Evolutionary conservation across 2,888 invertebrate genomes (phyloP).

Genomic region (Leptinotarsa juncta): DNA sequence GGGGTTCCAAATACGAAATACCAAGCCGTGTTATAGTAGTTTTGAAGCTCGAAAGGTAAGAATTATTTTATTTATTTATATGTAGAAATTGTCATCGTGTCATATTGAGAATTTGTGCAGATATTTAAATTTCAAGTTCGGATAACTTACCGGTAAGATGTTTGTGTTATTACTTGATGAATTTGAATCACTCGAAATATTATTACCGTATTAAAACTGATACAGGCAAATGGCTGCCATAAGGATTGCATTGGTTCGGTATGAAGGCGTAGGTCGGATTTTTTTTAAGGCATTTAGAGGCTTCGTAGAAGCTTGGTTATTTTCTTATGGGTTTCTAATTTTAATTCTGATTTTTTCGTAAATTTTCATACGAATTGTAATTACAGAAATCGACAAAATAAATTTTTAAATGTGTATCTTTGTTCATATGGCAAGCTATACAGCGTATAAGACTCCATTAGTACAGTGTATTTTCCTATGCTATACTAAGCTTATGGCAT

Average conservation of each 20-base stretch:
- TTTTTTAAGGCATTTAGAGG: constrained; percentile 46
- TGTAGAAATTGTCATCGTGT: constrained; percentile 68
- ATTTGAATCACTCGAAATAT: constrained; percentile 46
- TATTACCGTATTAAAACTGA: constrained; percentile 64
- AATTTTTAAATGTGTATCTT: constrained; percentile 56
- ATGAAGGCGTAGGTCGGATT: constrained; percentile 44
- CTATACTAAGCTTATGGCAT: constrained; percentile 58
- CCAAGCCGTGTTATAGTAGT: constrained; percentile 72
- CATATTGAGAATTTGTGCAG: constrained; percentile 61
- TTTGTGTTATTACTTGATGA: constrained; percentile 46
- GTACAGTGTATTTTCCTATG: constrained; percentile 63
- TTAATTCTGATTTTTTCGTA: constrained; percentile 57
- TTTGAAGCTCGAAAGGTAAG: constrained; percentile 72
- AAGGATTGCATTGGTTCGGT: constrained; percentile 66
- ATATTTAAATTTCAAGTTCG: constrained; percentile 57
- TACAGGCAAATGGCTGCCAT: constrained; percentile 69
- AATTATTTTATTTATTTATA: constrained; percentile 70
- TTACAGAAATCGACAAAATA: constrained; percentile 42
- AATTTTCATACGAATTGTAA: constrained; percentile 46
- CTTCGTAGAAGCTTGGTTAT: constrained; percentile 38
- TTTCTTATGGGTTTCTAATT: constrained; percentile 56
- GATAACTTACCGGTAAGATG: constrained; percentile 51
- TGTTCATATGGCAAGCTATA: constrained; percentile 66
- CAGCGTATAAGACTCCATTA: constrained; percentile 67
- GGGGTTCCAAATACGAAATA: constrained; percentile 74